Evolutionary conservation across 35 echinoderm and acorn worm species (phyloP).

Genomic region (Nesometra sesokonis): DNA sequence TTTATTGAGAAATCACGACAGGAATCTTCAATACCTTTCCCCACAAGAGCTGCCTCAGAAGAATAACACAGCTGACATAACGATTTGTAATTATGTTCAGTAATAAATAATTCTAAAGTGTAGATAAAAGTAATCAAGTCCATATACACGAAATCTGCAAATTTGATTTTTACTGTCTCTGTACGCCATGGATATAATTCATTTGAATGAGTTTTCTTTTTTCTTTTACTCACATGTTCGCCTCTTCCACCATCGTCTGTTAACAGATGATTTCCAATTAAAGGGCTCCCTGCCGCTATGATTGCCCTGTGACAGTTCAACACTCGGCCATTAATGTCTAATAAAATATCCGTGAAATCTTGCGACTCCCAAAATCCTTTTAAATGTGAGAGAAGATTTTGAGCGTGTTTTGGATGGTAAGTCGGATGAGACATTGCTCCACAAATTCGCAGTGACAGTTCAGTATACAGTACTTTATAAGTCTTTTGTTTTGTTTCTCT

Average conservation of each 20-base stretch:
- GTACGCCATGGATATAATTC: background rate
- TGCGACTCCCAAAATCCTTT: constrained; percentile 57
- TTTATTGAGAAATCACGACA: constrained; percentile 56
- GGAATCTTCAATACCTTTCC: constrained; percentile 64
- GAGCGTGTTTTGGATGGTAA: constrained; percentile 55
- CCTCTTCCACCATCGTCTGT: background rate
- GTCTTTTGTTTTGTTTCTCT: too few species aligned
- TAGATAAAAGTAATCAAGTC: constrained; percentile 36
- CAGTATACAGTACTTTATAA: background rate
- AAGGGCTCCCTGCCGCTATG: constrained; percentile 76
- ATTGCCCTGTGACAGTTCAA: constrained; percentile 52
- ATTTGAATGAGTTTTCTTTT: constrained; percentile 38
- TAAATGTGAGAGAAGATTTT: constrained; percentile 40
- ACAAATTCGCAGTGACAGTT: background rate
- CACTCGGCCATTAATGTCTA: constrained; percentile 24
- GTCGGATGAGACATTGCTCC: background rate
- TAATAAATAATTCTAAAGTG: constrained; percentile 43
- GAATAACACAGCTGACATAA: constrained; percentile 38
- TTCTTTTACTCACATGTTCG: too few species aligned
- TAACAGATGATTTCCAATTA: constrained; percentile 14
- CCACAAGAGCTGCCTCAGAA: constrained; percentile 37
- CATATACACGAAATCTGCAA: background rate
- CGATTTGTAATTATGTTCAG: constrained; percentile 63
- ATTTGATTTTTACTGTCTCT: background rate
- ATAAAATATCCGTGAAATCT: constrained; percentile 55